Conservation (phyloP, 2,113 vertebrate genomes). For the Syngnathus floridae region DNA sequence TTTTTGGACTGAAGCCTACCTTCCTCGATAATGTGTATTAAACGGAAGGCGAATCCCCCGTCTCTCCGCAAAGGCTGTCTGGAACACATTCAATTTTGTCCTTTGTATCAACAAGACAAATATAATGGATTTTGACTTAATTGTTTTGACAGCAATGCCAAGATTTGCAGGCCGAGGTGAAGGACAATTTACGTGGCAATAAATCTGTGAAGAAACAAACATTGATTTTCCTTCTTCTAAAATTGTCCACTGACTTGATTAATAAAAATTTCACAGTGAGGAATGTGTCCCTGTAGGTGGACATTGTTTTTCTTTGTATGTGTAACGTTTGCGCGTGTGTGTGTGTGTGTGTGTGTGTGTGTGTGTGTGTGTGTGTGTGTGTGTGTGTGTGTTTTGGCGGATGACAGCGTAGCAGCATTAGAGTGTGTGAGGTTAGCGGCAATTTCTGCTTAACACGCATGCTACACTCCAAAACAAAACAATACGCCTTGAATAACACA, state of each 20-base stretch:
- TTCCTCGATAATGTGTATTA: conserved; percentile 12
- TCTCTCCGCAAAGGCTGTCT: conserved; percentile 13
- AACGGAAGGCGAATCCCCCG: conserved; percentile 16
- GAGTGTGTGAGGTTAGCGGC: background rate
- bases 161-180: conserved; percentile 40
- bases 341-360: conserved; percentile 13
- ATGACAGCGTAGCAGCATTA: conserved; percentile 1
- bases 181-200: conserved; percentile 61
- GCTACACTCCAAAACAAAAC: background rate
- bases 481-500: background rate
- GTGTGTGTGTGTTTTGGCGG: conserved; percentile 8
- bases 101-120: conserved; percentile 38
- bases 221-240: conserved; percentile 66
- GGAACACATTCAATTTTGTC: conserved; percentile 24
- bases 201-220: conserved; percentile 67
- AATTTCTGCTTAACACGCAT: background rate
- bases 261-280: conserved; percentile 69
- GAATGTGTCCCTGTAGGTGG: conserved; percentile 56
- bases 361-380: conserved; percentile 14
- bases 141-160: conserved; percentile 53
- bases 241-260: conserved; percentile 67
- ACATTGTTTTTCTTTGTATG: conserved; percentile 11
- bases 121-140: conserved; percentile 58
- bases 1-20: conserved; percentile 11
- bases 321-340: conserved; percentile 6